Conservation (phyloP, 2,888 invertebrate genomes). For the Caenorhabditis uteleia region DNA sequence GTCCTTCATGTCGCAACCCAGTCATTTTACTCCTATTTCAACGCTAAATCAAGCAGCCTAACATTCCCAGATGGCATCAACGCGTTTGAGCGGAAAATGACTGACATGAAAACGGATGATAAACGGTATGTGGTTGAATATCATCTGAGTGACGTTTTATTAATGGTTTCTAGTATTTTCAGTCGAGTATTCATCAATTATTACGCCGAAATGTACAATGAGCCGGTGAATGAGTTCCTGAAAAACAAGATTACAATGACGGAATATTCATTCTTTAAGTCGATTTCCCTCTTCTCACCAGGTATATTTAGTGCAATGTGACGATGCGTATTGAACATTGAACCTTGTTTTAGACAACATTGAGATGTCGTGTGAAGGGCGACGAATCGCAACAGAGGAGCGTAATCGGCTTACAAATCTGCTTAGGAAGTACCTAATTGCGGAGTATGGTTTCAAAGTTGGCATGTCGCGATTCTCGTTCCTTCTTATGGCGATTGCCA, state of each 20-base stretch:
- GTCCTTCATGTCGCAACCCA: constrained; percentile 44
- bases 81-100: constrained; percentile 28
- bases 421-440: constrained; percentile 29
- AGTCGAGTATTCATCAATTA: constrained; percentile 32
- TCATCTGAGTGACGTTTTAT: no score
- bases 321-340: background rate
- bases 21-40: constrained; percentile 46
- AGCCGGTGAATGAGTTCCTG: constrained; percentile 40
- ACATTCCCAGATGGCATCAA: constrained; percentile 50
- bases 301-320: constrained; percentile 10
- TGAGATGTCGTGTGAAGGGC: constrained; percentile 22
- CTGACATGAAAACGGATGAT: constrained; percentile 18
- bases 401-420: constrained; percentile 22
- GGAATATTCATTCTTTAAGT: constrained; percentile 50
- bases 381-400: constrained; percentile 23
- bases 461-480: constrained; percentile 23
- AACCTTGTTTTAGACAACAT: constrained; percentile 23
- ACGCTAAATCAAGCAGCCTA: constrained; percentile 34
- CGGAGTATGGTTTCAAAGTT: constrained; percentile 24
- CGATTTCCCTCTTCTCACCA: constrained; percentile 48
- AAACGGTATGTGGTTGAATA: constrained; percentile 9
- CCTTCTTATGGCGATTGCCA: constrained; percentile 23
- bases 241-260: constrained; percentile 32
- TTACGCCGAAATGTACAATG: constrained; percentile 45
- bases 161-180: constrained; percentile 9